Evolutionary conservation across 2,888 invertebrate genomes (phyloP).

Genomic region (Polydrusus tereticollis): DNA sequence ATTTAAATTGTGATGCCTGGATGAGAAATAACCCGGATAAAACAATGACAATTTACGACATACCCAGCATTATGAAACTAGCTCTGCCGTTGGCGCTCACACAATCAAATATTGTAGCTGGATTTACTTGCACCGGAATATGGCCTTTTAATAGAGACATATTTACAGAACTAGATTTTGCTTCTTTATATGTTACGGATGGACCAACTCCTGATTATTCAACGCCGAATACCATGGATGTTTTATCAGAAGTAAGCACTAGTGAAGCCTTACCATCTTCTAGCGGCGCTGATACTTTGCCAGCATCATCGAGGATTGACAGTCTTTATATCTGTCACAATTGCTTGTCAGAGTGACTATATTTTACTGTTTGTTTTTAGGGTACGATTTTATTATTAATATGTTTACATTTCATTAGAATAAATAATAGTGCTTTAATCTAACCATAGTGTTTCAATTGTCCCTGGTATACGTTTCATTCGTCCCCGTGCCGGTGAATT

Average conservation of each 20-base stretch:
- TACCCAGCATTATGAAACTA: conserved; percentile 38
- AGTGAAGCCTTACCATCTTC: background rate
- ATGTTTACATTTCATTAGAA: background rate
- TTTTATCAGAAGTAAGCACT: background rate
- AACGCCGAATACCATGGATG: background rate
- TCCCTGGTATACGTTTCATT: background rate
- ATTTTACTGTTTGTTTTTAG: background rate
- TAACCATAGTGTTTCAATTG: background rate
- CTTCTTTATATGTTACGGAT: conserved; percentile 22
- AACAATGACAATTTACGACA: conserved; percentile 49
- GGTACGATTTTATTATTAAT: background rate
- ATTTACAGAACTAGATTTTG: conserved; percentile 28
- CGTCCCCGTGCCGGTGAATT: background rate
- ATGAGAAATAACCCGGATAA: conserved; percentile 49
- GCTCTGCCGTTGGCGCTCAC: conserved; percentile 21
- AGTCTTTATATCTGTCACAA: background rate
- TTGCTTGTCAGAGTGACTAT: background rate
- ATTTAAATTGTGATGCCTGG: conserved; percentile 45
- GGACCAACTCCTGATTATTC: background rate
- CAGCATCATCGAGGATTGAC: background rate
- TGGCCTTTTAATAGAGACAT: conserved; percentile 47
- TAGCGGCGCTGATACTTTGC: background rate
- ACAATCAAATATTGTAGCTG: conserved; percentile 43
- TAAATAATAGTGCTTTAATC: background rate
- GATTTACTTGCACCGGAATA: conserved; percentile 60